Base-by-base conservation (phyloP, 2,113 vertebrate genomes). In the Aleadryas rufinucha region DNA sequence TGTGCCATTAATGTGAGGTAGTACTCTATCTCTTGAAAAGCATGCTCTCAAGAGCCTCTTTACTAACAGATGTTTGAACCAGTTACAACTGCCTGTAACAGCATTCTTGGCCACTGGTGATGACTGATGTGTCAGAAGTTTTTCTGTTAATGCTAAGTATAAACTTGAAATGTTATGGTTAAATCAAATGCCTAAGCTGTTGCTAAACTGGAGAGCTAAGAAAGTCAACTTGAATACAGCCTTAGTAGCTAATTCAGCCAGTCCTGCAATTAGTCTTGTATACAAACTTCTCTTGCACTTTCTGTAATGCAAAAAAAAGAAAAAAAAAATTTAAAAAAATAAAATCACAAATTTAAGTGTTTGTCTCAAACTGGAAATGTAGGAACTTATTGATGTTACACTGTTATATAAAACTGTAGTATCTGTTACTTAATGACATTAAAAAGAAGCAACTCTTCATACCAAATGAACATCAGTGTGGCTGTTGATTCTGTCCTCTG, bases 301-400 rank as follows among this genome's bases (percentile, higher is more conserved):
- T 98, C 97, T 98, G 78, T 96, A 91, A 97, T 97, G 57, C 91
- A 97, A 97, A 97, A 95, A 97, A 97, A 97, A 95, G 96, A 96
- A 95, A 96, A 83, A 95, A 13, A 33, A 47, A 94, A 97, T 96
- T 68, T 68, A 93, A 56, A 44, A 54, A 95, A 97, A 97, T 24
- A 16, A 77, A 95, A 96, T 91, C 95, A 97, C 2, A 1, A 83
- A 97, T 95, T 97, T 91, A 95, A 96, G 79, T 94, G 94, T 97
- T 96, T 96, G 90, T 97, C 97, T 97, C 90, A 97, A 98, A 98
- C 98, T 98, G 98, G 98, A 98, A 98, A 98, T 97, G 72, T 96
- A 97, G 95, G 97, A 95, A 82, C 42, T 87, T 96, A 71, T 23
- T 76, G 86, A 97, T 95, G 82, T 96, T 95, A 91, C 47, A 91